A percentile compares a stretch with the other conserved stretches of the same genome.
These are phyloP conservation scores for Tiphia femorata DNA, from an alignment of 2,888 invertebrate genomes.

Conservation along the genomic window DNA sequence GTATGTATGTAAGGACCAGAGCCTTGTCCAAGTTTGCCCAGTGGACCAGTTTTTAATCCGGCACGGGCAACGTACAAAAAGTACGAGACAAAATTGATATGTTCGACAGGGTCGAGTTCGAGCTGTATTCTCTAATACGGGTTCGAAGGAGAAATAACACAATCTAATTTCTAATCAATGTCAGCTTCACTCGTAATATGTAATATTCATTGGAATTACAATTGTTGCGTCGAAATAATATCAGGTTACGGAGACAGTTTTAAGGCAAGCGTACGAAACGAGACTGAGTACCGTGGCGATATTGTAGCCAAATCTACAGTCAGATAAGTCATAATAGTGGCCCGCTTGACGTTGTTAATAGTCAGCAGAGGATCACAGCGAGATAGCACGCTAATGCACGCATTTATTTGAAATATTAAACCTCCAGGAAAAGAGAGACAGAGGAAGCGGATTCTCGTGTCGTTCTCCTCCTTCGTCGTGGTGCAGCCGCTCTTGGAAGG, in stretches of 20 bases:
- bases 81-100: too few relatives aligned
- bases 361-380: conserved; percentile 64
- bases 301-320: conserved; percentile 46
- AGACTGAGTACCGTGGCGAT: conserved; percentile 17
- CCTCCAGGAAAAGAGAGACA: conserved; percentile 45
- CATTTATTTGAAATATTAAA: conserved; percentile 68
- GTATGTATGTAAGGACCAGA: conserved; percentile 46
- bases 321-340: conserved; percentile 65
- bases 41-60: too few relatives aligned
- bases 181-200: too few relatives aligned
- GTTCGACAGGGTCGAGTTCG: too few relatives aligned
- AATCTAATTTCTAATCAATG: too few relatives aligned
- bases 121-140: too few relatives aligned
- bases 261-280: conserved; percentile 3
- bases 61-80: too few relatives aligned
- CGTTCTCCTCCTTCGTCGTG: conserved; percentile 26
- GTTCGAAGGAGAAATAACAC: too few relatives aligned
- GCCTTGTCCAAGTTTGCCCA: too few relatives aligned
- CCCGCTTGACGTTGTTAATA: conserved; percentile 62
- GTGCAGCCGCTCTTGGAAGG: conserved; percentile 22
- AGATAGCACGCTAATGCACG: conserved; percentile 67
- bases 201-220: too few relatives aligned
- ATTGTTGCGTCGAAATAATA: too few relatives aligned
- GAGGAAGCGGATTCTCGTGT: conserved; percentile 34
- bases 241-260: conserved; percentile 38